Evolutionary conservation across 2,888 invertebrate genomes (phyloP), one percentile per base, ranked within the genome.

Genomic region (Heteromurus nitidus): DNA sequence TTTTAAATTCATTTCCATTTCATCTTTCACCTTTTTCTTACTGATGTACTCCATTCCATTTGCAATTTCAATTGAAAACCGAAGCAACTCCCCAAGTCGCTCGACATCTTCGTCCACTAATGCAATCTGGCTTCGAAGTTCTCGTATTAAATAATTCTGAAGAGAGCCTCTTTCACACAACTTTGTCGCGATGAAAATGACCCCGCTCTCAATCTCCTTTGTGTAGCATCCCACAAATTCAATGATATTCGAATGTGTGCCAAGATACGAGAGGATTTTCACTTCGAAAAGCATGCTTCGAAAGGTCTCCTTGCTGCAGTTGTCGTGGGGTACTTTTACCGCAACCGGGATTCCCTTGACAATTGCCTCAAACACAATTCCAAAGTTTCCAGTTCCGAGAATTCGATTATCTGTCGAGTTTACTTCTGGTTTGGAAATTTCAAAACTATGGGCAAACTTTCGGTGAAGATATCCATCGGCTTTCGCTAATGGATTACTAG

Each of bases 41-140:
- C 11, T 50, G 50, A 67, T 44, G 20, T 67, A 47, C 16, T 47
- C n/a, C 67, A 67, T 67, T 26, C 67, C 67, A 26, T 13, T 50
- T 5, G 67, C 47, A 18, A 67, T 67, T 28, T 67, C 67, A n/a
- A 18, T 3, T n/a, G 67, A 20, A 44, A 65, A 65, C 1, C 24
- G 22, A 9, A 42, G n/a, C 20, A 65, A 24, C 22, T 65, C 65
- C 2, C 42, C 2, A 20, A 44, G 13, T 36, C 1, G n/a, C n/a
- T n/a, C n/a, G n/a, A n/a, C 36, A 9, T 2, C 5, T 18, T 1
- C 31, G 18, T 13, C 31, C 31, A 1, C 13, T 62, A 1, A 24
- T n/a, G n/a, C n/a, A n/a, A n/a, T n/a, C n/a, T n/a, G n/a, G n/a
- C n/a, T n/a, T n/a, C n/a, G n/a, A n/a, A n/a, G n/a, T n/a, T n/a